Conservation (phyloP, 2,113 vertebrate genomes). For the Actinemys pallida region DNA sequence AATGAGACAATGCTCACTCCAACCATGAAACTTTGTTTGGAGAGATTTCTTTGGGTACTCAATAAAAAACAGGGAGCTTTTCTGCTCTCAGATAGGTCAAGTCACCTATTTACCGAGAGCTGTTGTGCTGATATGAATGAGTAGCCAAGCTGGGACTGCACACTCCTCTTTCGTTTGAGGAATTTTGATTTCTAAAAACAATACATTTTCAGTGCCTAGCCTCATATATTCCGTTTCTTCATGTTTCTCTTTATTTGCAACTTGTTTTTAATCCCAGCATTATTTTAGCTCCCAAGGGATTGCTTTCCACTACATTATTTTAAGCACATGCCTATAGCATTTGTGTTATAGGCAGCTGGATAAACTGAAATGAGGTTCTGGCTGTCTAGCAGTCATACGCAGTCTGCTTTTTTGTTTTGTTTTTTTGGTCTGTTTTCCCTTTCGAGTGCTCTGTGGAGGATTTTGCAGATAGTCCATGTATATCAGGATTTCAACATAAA, state of each 20-base stretch:
- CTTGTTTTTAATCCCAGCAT: not conserved
- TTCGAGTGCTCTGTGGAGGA: not conserved
- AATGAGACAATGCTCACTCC: not conserved
- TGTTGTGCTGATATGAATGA: not conserved
- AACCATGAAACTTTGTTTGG: not conserved
- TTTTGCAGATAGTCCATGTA: not conserved
- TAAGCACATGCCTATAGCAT: not conserved
- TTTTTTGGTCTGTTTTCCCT: not conserved
- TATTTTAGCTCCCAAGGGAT: not conserved
- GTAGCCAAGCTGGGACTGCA: not conserved
- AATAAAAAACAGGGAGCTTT: not conserved
- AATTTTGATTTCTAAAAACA: too few species aligned
- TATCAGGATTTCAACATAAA: not conserved
- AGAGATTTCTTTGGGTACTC: not conserved
- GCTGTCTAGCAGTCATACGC: not conserved
- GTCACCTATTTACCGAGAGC: not conserved
- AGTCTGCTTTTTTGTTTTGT: not conserved
- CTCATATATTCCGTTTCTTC: not conserved
- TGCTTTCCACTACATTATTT: not conserved
- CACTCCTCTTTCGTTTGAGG: not conserved
- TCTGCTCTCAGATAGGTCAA: not conserved
- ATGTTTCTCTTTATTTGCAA: not conserved
- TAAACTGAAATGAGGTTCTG: not conserved
- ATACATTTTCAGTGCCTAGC: not conserved
- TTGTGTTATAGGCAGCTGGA: not conserved